Evolutionary conservation across 2,888 invertebrate species (phyloP), one percentile per base, ranked within the genome.

Genomic region (Napeogenes sylphis): DNA sequence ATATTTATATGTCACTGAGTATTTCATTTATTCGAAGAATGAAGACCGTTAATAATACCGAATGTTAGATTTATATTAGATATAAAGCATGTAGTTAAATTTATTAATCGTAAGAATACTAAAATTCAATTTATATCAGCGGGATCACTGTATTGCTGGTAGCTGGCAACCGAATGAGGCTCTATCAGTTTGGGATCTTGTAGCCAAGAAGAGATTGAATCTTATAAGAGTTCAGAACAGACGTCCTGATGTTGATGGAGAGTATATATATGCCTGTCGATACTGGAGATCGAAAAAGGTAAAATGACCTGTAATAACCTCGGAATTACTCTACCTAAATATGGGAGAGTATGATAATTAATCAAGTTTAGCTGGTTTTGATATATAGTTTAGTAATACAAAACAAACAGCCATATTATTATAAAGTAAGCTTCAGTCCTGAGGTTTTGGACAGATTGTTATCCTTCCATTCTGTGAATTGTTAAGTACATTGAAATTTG

Each of bases 91-190:
- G 10, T 42, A 10, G 8, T 10, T 42, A 10, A 6, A 3, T 38
- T 38, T 38, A 42, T 42, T 42, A 42, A 42, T 3, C 12, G 21
- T 21, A 42, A 10, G 12, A 42, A 2, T 42, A 42, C 5, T 42
- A 6, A 1, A 42, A 42, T 42, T 42, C 2, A 42, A 42, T 10
- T 10, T 30, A 51, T 51, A 30, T 12, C 30, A 92, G 92, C 89
- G 91, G 64, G 83, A 89, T 42, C 80, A 84, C 4, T 84, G 92
- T 64, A 68, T 93, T 45, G 87, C 90, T 0, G 93, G 92, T 2
- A 92, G 92, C 45, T 93, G 93, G 92, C 80, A 84, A 54, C 85
- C 91, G 0, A 87, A 88, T 2, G 90, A 92, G 54, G 92, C 91
- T 30, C 76, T 93, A 0, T 84, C 91, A 45, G 71, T 91, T 0